Base-by-base conservation (phyloP, 2,888 invertebrate genomes). In the Herminia tarsipennalis region DNA sequence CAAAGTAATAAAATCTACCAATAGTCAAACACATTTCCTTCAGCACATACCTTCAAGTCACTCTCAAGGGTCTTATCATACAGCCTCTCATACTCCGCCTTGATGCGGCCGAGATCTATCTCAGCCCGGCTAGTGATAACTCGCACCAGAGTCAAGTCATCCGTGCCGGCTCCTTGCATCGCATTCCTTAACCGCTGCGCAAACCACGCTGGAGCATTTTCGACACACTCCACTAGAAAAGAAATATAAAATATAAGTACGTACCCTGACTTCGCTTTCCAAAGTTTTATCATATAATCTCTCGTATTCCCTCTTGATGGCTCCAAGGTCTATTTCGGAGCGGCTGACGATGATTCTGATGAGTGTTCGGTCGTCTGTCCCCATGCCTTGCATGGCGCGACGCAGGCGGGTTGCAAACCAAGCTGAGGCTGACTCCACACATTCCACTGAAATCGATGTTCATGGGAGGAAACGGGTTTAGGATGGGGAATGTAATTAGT, bases 341-440 rank as follows among this genome's bases (percentile, higher is more conserved):
- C 95, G 92, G 64, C 94, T 93, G 35, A 95, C 95, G 59, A 96
- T 75, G 63, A 96, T 93, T 35, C 96, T 92, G 62, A 96, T 94
- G 55, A 96, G 90, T 0, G 94, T 93, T 18, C 88, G 83, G 86
- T 96, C 96, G 76, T 95, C 93, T 2, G 96, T 96, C 44, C 96
- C 96, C 29, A 93, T 73, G 0, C 96, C 96, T 62, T 93, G 92
- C 93, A 95, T 93, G 2, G 95, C 93, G 37, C 86, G 80, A 49
- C 95, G 93, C 8, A 96, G 82, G 0, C 94, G 88, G 50, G 91
- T 92, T 38, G 96, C 95, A 84, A 95, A 96, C 88, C 93, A 96
- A 1, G 93, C 93, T 1, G 94, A 83, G 3, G 94, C 92, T 63
- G 92, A 93, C 72, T 94, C 93, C 21, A 94, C 94, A 78, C 94